phyloP scores from a whole-genome alignment of 2,888 invertebrate species.

The Halocaridina rubra region DNA sequence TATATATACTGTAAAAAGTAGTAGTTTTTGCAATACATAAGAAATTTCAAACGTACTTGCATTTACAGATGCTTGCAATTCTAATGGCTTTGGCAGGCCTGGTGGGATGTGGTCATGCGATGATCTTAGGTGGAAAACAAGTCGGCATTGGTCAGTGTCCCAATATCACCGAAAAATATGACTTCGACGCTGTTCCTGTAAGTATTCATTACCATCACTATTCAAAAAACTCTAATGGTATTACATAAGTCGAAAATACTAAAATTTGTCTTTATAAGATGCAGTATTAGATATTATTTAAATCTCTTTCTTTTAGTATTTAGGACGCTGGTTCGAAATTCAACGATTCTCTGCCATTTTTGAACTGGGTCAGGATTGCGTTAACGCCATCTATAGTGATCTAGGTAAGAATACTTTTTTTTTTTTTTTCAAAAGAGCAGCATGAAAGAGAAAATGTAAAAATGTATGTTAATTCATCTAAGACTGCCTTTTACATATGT shows the following conservation, averaged over 20 bases:
- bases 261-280: not conserved
- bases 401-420: not conserved
- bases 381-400: not conserved
- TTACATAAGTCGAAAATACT: too few species aligned
- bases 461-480: too few species aligned
- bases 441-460: too few species aligned
- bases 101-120: not conserved
- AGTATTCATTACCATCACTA: not conserved
- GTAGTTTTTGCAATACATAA: too few species aligned
- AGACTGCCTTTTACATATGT: too few species aligned
- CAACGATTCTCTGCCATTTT: not conserved
- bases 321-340: not conserved
- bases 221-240: too few species aligned
- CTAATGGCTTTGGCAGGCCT: not conserved
- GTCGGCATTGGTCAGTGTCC: not conserved
- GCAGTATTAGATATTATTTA: too few species aligned
- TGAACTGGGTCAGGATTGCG: not conserved
- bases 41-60: too few species aligned
- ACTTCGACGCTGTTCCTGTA: not conserved
- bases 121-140: not conserved
- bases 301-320: not conserved
- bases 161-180: not conserved
- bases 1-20: too few species aligned
- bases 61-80: not conserved
- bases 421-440: too few species aligned